Conservation (phyloP, 53 echinoderm and acorn worm species). For the Astropecten irregularis region DNA sequence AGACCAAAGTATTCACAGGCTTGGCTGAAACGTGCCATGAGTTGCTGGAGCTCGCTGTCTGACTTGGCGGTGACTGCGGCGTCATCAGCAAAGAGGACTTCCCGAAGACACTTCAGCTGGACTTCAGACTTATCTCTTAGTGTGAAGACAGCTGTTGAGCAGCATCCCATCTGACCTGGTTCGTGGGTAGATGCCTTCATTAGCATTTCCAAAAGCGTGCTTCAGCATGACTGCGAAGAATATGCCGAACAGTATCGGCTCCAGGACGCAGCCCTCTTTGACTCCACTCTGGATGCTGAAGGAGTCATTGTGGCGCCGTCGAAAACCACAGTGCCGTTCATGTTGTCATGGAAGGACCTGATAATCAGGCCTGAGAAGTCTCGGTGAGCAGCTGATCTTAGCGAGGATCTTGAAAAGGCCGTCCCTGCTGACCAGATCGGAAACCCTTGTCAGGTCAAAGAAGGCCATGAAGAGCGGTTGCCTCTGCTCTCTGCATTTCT, state of each 20-base stretch:
- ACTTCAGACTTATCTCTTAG: slow-evolving; percentile 7
- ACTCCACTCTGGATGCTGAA: too few species aligned
- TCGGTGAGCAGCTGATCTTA: too few species aligned
- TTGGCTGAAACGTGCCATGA: neutral
- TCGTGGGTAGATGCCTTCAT: slow-evolving; percentile 2
- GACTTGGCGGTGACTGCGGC: neutral
- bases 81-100: slow-evolving; percentile 8
- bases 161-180: slow-evolving; percentile 20
- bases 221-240: neutral
- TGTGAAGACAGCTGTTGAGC: neutral
- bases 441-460: slow-evolving; percentile 65
- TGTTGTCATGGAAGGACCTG: too few species aligned
- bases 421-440: too few species aligned
- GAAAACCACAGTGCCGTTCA: too few species aligned
- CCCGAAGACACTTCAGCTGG: neutral
- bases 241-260: too few species aligned
- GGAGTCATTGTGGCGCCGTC: too few species aligned
- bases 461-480: slow-evolving; percentile 26
- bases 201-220: neutral
- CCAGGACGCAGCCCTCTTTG: slow-evolving; percentile 42
- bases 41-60: slow-evolving; percentile 2
- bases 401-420: too few species aligned
- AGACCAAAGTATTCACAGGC: neutral
- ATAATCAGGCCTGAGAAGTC: too few species aligned
- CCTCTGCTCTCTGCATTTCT: too few species aligned